Evolutionary conservation across 2,888 invertebrate genomes (phyloP), one percentile per base, ranked within the genome.

Genomic region (Drosophila koepferae): DNA sequence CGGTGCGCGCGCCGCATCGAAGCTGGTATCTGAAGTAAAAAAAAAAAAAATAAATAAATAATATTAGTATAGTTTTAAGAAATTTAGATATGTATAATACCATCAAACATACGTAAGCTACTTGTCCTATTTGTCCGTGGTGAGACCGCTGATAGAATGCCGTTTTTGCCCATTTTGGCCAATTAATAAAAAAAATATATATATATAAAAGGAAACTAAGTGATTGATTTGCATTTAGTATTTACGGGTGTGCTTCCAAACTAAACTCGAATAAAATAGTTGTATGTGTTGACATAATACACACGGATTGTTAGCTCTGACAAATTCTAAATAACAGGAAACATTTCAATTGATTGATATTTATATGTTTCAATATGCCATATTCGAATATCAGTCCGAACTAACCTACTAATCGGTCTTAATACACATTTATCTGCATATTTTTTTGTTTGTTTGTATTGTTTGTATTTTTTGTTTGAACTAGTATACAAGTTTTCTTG

Each of bases 21-120:
- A 86, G 53, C 85, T 86, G 34, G 73, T 72, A 69, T 86, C 86
- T 86, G 41, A 9, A 6, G n/a, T 6, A n/a, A n/a, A 23, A 28
- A 10, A 2, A 16, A 20, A 10, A 9, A 9, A 31, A 3, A 18
- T 1, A 36, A 10, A 2, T 4, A 3, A 36, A 38, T 16, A 16
- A 16, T 2, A 18, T 59, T 23, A 53, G 44, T 69, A 20, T 1
- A 9, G 23, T 28, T 16, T 14, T 14, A 12, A 12, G 9, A 16
- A 20, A 28, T 31, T 6, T 8, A 12, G 8, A 31, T 7, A 18
- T 18, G 5, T 5, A 20, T 40, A 38, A 7, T 58, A 46, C 44
- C 70, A 56, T 51, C 43, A 40, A 44, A 62, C 20, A 44, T 34
- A 9, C 49, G 40, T 34, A 9, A 16, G 3, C 28, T 10, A 6